Conservation (phyloP, 2,797 vertebrate species). For the Eptatretus atami region DNA sequence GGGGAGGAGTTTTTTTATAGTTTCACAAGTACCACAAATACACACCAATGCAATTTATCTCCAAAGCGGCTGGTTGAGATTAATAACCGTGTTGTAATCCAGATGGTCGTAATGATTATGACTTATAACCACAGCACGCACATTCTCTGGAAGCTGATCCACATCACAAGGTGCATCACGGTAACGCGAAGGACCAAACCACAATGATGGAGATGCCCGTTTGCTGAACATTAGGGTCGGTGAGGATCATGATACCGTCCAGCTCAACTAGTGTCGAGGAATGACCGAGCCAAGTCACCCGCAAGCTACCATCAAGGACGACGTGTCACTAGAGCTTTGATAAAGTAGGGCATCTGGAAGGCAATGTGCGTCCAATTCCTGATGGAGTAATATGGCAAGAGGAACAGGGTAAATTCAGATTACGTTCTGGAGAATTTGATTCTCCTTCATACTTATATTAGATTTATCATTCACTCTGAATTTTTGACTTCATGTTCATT, state of each 20-base stretch:
- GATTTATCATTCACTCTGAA: too few species aligned
- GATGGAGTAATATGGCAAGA: background rate
- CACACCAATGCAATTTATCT: slow-evolving; percentile 31
- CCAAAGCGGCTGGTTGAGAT: slow-evolving; percentile 47
- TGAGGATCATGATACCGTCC: slow-evolving; percentile 47
- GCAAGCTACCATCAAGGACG: slow-evolving; percentile 23
- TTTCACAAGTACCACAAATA: too few species aligned
- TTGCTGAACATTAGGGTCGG: slow-evolving; percentile 69
- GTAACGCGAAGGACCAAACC: slow-evolving; percentile 47
- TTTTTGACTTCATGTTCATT: too few species aligned
- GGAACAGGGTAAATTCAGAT: too few species aligned
- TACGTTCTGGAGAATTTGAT: too few species aligned
- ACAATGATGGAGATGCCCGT: slow-evolving; percentile 37
- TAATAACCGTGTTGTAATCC: slow-evolving; percentile 27
- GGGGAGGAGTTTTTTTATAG: too few species aligned
- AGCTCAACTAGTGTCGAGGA: slow-evolving; percentile 63
- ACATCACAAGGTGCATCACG: slow-evolving; percentile 40
- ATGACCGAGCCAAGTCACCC: slow-evolving; percentile 70
- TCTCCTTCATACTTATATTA: too few species aligned
- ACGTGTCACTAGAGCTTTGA: slow-evolving; percentile 19
- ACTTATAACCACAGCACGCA: slow-evolving; percentile 62
- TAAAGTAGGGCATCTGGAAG: slow-evolving; percentile 50
- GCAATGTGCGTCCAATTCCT: slow-evolving; percentile 49
- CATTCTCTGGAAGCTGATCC: slow-evolving; percentile 29
- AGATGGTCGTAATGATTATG: slow-evolving; percentile 75